Evolutionary conservation across 37 sponge, comb jelly and placozoan species (phyloP).

Genomic region (Amphimedon queenslandica): DNA sequence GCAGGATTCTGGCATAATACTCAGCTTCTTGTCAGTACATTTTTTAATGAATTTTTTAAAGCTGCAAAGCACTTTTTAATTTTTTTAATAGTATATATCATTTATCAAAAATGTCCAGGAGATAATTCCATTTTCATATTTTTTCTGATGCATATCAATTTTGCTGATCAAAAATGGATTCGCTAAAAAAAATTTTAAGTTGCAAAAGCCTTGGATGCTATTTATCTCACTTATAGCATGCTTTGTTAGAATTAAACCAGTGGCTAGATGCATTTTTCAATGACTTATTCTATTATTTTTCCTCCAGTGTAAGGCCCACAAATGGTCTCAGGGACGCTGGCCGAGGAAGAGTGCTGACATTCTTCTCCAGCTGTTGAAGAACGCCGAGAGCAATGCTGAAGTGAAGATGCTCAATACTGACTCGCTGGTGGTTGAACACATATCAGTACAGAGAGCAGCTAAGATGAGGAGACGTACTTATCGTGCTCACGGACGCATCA

Average conservation of each 20-base stretch:
- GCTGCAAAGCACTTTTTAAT: background rate
- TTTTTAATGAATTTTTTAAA: background rate
- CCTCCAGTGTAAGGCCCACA: constrained; percentile 78
- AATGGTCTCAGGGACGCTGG: constrained; percentile 98
- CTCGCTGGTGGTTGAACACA: constrained; percentile 88
- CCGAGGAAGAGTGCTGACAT: constrained; percentile 95
- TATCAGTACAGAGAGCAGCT: constrained; percentile 91
- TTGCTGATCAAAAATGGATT: no score
- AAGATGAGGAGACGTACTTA: constrained; percentile 97
- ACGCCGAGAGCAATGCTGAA: constrained; percentile 98
- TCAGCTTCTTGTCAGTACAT: no score
- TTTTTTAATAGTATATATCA: no score
- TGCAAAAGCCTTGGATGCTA: no score
- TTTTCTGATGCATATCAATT: no score
- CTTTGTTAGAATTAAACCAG: no score
- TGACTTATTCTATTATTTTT: background rate
- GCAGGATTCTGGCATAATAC: no score
- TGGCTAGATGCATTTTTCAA: background rate
- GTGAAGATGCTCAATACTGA: constrained; percentile 95
- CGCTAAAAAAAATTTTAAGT: no score
- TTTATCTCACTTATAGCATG: no score
- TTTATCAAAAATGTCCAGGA: background rate
- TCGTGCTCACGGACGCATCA: constrained; percentile 99
- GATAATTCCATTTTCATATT: no score
- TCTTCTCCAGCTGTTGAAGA: constrained; percentile 88